Base-by-base conservation (phyloP, 1,140 invertebrate species). In the Apis dorsata region DNA sequence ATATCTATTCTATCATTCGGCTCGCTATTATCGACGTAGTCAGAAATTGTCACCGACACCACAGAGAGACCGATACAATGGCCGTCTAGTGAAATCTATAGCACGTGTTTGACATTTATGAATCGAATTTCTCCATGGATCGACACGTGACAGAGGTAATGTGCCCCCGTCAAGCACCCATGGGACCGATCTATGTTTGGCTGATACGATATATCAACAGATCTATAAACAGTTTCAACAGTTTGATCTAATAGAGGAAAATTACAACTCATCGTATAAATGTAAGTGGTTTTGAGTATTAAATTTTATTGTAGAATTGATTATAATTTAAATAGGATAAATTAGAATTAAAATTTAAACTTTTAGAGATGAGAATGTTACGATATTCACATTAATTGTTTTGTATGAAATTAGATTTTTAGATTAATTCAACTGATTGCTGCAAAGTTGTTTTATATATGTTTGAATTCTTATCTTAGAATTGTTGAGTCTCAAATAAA, bases 81-180 rank as follows among this genome's bases (percentile, higher is more conserved):
- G 71, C 55, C 57, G 62, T 24, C 83, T 74, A 15, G 11, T 69
- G 44, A 21, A 69, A n/a, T 28, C n/a, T n/a, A 70, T 53, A 28
- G 62, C 34, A 65, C 51, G 68, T 76, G 83, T 74, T 85, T 91
- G 90, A 92, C 92, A 87, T 90, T 92, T 91, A 93, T 92, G 90
- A 92, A 93, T 92, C 88, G 89, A 92, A 93, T 93, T 91, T 90
- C 87, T 86, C 24, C 66, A 24, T 51, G 44, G 49, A 24, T 34
- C 51, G 83, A 84, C 81, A 21, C 53, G 60, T 12, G 74, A 53
- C 24, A 11, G 55, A 84, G 82, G 66, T 53, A 34, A 74, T 28
- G 69, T n/a, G 62, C 83, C 81, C 73, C 83, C 81, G 65, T 73
- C 65, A 49, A 72, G 21, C 51, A 76, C 69, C 34, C 76, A 83